A percentile compares a stretch with the other conserved stretches of the same genome.
Conservation (phyloP, 1,140 invertebrate species). For the Pachyrhynchus sulphureomaculatus region DNA sequence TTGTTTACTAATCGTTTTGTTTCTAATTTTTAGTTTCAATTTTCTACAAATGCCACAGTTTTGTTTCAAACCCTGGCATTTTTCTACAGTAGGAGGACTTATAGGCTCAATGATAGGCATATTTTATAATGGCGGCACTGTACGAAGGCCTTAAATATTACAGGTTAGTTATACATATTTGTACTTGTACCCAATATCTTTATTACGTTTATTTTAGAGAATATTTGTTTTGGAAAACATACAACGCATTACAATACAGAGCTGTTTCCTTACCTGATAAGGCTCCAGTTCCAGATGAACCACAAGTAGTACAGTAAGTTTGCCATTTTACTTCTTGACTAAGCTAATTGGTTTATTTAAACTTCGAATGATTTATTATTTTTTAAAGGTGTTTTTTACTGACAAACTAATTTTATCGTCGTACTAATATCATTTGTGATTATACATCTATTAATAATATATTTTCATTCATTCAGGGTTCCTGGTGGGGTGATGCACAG, state of each 20-base stretch:
- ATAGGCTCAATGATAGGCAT: conserved; percentile 83
- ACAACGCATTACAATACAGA: conserved; percentile 66
- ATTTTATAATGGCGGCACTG: conserved; percentile 78
- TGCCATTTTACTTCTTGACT: no score
- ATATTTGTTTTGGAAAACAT: conserved; percentile 80
- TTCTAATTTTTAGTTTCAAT: conserved; percentile 75
- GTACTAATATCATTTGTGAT: conserved; percentile 26
- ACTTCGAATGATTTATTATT: no score
- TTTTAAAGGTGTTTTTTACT: no score
- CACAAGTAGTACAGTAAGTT: conserved; percentile 73
- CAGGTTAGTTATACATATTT: conserved; percentile 50
- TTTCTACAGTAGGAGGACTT: conserved; percentile 69
- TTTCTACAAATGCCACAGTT: conserved; percentile 70
- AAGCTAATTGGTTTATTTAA: no score
- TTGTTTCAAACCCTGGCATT: conserved; percentile 80
- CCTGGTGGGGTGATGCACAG: conserved; percentile 72
- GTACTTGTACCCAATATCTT: not conserved
- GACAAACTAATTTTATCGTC: no score
- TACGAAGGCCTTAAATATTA: conserved; percentile 94
- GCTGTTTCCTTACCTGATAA: conserved; percentile 75
- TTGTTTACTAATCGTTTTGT: no score
- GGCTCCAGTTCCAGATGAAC: conserved; percentile 63
- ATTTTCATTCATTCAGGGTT: conserved; percentile 51
- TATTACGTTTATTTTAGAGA: conserved; percentile 61
- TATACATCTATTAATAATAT: conserved; percentile 7